Percentiles rank a stretch among this genome's conserved stretches.
Evolutionary conservation across 2,888 invertebrate species (phyloP).

Genomic region (Deilephila elpenor): DNA sequence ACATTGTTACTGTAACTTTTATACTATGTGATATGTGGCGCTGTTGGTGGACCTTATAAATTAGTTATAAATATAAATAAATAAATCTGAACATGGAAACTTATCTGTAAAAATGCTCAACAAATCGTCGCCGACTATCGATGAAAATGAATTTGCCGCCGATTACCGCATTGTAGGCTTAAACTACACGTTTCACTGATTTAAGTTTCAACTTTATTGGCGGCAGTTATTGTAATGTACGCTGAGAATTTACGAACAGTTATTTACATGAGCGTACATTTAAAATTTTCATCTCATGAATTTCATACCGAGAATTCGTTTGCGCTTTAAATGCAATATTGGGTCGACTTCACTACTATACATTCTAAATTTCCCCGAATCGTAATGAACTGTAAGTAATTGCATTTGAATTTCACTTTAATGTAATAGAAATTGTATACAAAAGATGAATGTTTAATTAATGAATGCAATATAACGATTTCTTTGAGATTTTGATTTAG

Average conservation of each 20-base stretch:
- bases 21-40: too few species aligned
- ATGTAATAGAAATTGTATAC: too few species aligned
- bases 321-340: slow-evolving; percentile 7
- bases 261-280: slow-evolving; percentile 16
- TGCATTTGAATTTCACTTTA: too few species aligned
- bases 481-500: neutral
- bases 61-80: too few species aligned
- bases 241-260: slow-evolving; percentile 19
- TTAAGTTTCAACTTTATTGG: slow-evolving; percentile 25
- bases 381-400: too few species aligned
- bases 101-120: neutral
- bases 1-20: too few species aligned
- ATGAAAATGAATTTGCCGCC: slow-evolving; percentile 18
- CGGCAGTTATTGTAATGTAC: slow-evolving; percentile 23
- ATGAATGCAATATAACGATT: neutral
- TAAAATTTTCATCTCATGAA: slow-evolving; percentile 5
- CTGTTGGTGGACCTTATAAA: too few species aligned
- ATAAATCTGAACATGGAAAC: neutral
- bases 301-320: neutral
- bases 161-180: slow-evolving; percentile 23
- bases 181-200: slow-evolving; percentile 24
- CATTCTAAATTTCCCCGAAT: too few species aligned
- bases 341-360: neutral
- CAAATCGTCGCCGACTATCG: slow-evolving; percentile 10
- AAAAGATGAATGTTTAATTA: too few species aligned